Conservation (phyloP, 2,113 vertebrate species). For the Dromaius novaehollandiae region DNA sequence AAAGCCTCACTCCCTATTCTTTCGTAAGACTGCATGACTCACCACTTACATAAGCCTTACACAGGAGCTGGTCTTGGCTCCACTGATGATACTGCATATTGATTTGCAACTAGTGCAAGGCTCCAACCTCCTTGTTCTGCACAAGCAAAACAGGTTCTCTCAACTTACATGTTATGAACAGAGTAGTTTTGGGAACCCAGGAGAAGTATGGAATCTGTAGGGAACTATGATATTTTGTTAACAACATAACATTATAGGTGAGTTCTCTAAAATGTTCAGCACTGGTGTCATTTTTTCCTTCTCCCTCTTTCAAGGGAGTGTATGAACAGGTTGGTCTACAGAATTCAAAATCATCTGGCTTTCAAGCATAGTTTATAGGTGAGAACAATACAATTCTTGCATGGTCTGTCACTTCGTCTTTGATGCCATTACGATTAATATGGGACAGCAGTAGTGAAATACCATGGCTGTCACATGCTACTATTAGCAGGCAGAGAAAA, state of each 20-base stretch:
- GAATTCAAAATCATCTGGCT: neutral
- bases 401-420: neutral
- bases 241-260: neutral
- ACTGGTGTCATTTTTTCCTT: neutral
- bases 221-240: neutral
- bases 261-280: neutral
- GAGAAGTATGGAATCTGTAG: neutral
- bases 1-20: conserved; percentile 31
- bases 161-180: neutral
- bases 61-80: conserved; percentile 54
- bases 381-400: neutral
- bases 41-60: conserved; percentile 57
- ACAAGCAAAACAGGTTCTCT: conserved; percentile 15
- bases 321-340: neutral
- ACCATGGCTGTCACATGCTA: neutral
- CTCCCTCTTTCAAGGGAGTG: neutral
- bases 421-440: neutral
- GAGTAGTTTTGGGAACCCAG: conserved; percentile 16
- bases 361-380: neutral
- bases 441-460: neutral
- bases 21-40: conserved; percentile 57
- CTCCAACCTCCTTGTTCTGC: conserved; percentile 14
- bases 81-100: conserved; percentile 38
- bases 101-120: conserved; percentile 31
- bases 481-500: neutral